Evolutionary conservation across 2,113 vertebrate species (phyloP), one percentile per base, ranked within the genome.

Genomic region (Cyphomyrus plagiostoma): DNA sequence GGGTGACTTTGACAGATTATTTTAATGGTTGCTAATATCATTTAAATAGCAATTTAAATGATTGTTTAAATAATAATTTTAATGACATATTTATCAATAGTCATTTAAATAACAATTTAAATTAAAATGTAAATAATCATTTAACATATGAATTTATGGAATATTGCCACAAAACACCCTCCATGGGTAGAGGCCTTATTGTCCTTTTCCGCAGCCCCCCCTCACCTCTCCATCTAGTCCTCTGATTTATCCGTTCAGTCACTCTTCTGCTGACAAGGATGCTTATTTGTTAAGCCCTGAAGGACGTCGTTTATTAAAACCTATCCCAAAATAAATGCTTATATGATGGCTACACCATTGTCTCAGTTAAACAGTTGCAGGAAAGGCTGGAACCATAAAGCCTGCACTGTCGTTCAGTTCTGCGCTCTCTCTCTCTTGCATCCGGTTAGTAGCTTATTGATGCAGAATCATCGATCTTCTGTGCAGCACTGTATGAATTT

Each of bases 181-280:
- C 21, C 7, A 62, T 62, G 23, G 56, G 21, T 62, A 86, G 15
- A 19, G 17, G 52, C 86, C 30, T 49, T 35, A 89, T 89, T 89
- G 50, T 82, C 83, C 88, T 87, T 45, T 88, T 86, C 77, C 7
- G 0, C 17, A 23, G 39, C 30, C 84, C 3, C 84, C n/a, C 84
- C 13, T 52, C 50, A 23, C n/a, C 19, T 50, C 91, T 15, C 19
- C 46, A 30, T 77, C 90, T 91, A 89, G 86, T 11, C 52, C 86
- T 58, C 91, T 93, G 94, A 94, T 94, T 94, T 95, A 95, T 94
- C 91, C 91, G 91, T 91, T 90, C 91, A 92, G 92, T 94, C 90
- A 89, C 88, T 88, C 9, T 91, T 92, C 93, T 93, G 93, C 92
- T 93, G 88, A 17, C n/a, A 89, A 93, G 91, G 66, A 56, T 35